Conservation (phyloP, 2,113 vertebrate genomes). For the Festucalex cinctus region DNA sequence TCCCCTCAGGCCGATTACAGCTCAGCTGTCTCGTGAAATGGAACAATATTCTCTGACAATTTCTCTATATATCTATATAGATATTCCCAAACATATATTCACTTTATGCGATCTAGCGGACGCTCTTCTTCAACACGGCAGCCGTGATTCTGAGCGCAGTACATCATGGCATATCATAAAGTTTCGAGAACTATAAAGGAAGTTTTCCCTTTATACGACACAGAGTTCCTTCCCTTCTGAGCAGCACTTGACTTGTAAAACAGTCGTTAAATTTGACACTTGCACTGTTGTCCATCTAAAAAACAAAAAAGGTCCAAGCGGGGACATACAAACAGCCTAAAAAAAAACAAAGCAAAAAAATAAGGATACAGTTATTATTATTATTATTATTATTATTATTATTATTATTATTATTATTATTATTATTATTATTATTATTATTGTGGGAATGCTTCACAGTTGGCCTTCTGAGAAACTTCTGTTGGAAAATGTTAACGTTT, state of each 20-base stretch:
- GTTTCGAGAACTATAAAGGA: neutral
- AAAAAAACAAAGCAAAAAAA: no score
- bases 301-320: no score
- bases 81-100: neutral
- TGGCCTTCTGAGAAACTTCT: no score
- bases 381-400: no score
- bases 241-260: neutral
- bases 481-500: no score
- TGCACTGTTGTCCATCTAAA: no score
- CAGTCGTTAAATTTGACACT: neutral
- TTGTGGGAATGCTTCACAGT: no score
- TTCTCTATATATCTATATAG: neutral
- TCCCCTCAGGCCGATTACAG: conserved; percentile 66
- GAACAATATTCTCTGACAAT: conserved; percentile 38
- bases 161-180: neutral
- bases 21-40: conserved; percentile 59
- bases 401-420: no score
- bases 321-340: no score
- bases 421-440: no score
- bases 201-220: neutral
- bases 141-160: neutral
- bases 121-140: neutral
- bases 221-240: neutral
- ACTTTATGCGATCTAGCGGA: neutral
- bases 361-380: no score